Conservation (phyloP, 1,140 invertebrate genomes). For the Sweltsa coloradensis region DNA sequence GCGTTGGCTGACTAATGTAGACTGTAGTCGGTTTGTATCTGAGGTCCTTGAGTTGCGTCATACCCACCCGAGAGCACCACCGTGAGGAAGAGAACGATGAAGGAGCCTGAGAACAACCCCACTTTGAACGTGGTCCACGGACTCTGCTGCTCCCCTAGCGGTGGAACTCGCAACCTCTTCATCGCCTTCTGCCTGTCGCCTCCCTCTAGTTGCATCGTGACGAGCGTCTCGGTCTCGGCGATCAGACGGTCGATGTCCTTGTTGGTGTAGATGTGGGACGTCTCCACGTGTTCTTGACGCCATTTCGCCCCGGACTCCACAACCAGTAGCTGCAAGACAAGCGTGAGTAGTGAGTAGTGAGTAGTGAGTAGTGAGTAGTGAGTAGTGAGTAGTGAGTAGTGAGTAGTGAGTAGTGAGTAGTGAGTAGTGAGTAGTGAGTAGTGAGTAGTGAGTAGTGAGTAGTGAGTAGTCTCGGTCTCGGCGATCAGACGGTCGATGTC, state of each 20-base stretch:
- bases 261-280: slow-evolving; percentile 89
- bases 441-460: no score
- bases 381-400: no score
- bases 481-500: slow-evolving; percentile 93
- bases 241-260: slow-evolving; percentile 96
- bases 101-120: slow-evolving; percentile 69
- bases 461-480: slow-evolving; percentile 83
- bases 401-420: no score
- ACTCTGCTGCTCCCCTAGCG: slow-evolving; percentile 83
- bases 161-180: slow-evolving; percentile 92
- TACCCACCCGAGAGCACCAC: slow-evolving; percentile 56
- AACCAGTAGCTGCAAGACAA: slow-evolving; percentile 43
- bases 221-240: slow-evolving; percentile 82
- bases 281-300: slow-evolving; percentile 85
- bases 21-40: slow-evolving; percentile 1
- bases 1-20: slow-evolving; percentile 12
- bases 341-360: no score
- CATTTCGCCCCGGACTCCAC: slow-evolving; percentile 72
- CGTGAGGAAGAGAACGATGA: slow-evolving; percentile 61
- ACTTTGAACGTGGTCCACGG: slow-evolving; percentile 78
- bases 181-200: slow-evolving; percentile 94
- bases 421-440: no score
- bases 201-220: slow-evolving; percentile 86
- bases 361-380: no score
- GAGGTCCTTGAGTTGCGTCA: no score